A percentile compares a stretch with the other conserved stretches of the same genome.
Evolutionary conservation across 2,888 invertebrate genomes (phyloP).

Genomic region (Drosophila nr. fundita): DNA sequence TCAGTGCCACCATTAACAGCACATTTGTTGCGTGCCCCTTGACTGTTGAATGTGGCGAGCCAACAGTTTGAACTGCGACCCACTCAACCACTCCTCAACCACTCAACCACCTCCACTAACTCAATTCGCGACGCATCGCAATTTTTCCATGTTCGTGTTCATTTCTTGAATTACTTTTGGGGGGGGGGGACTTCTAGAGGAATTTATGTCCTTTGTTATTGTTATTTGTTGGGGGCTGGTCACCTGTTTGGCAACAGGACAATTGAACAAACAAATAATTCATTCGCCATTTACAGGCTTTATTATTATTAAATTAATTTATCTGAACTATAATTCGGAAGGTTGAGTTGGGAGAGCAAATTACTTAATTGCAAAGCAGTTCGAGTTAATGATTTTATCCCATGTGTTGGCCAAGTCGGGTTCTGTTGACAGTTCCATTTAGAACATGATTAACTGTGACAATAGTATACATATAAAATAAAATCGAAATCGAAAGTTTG

Average conservation of each 20-base stretch:
- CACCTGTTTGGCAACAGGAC: slow-evolving; percentile 25
- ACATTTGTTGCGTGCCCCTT: slow-evolving; percentile 72
- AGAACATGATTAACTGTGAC: background rate
- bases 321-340: background rate
- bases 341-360: background rate
- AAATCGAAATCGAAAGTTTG: background rate
- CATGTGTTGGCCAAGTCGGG: background rate
- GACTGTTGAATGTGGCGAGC: slow-evolving; percentile 9
- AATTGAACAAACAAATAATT: slow-evolving; percentile 36
- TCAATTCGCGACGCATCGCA: background rate
- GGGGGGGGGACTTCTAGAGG: background rate
- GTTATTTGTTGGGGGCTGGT: slow-evolving; percentile 28
- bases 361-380: slow-evolving; percentile 6
- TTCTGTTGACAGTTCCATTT: background rate
- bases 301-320: background rate
- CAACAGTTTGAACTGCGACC: background rate
- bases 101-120: background rate
- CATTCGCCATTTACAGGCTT: slow-evolving; percentile 8
- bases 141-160: background rate
- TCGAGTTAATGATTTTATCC: background rate
- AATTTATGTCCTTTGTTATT: background rate
- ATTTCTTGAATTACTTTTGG: background rate
- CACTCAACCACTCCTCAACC: background rate
- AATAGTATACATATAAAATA: background rate
- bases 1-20: slow-evolving; percentile 64